Conservation (phyloP, 2,113 vertebrate genomes). For the Nothocercus julius region DNA sequence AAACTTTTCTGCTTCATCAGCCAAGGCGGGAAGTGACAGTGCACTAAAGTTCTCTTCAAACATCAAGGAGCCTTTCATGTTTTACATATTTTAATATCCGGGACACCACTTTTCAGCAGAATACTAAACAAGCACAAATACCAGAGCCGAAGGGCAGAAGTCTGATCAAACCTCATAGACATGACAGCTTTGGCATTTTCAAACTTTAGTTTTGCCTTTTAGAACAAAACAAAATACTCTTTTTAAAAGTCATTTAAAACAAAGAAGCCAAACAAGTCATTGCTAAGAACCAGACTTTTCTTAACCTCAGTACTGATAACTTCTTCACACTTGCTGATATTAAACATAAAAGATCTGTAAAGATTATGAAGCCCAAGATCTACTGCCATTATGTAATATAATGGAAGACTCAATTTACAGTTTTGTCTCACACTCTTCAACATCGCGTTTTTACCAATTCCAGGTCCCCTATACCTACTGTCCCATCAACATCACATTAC, state of each 20-base stretch:
- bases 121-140: neutral
- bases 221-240: neutral
- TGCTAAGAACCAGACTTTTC: too few relatives aligned
- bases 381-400: neutral
- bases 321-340: neutral
- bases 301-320: neutral
- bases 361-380: neutral
- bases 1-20: neutral
- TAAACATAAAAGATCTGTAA: neutral
- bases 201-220: neutral
- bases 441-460: too few relatives aligned
- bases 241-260: neutral
- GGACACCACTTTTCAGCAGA: neutral
- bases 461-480: too few relatives aligned
- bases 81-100: slow-evolving; percentile 34
- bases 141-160: neutral
- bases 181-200: neutral
- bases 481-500: rapidly evolving
- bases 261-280: neutral
- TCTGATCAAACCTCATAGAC: neutral
- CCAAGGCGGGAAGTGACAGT: neutral
- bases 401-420: neutral
- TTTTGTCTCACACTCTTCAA: neutral
- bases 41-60: neutral
- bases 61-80: neutral